A percentile compares a stretch with the other conserved stretches of the same genome.
These are phyloP conservation scores for Diprion similis DNA, from an alignment of 1,140 invertebrate genomes.

Conservation along the genomic window DNA sequence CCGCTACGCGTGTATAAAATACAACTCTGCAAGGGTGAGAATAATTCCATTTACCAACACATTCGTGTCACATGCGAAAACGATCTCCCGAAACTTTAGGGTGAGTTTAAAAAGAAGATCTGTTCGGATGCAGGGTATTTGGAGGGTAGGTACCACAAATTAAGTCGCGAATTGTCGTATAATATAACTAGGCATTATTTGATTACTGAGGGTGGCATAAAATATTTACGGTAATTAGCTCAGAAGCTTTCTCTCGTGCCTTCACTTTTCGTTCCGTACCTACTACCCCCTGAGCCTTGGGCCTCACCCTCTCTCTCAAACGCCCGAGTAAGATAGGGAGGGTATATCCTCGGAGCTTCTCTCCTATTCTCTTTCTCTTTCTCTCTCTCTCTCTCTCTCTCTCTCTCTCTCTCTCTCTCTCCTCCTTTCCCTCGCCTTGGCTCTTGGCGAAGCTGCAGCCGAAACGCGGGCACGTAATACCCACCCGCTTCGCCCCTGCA, in stretches of 20 bases:
- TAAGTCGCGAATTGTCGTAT: slow-evolving; percentile 2
- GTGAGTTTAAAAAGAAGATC: too few relatives aligned
- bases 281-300: background rate
- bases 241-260: slow-evolving; percentile 1
- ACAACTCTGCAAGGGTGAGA: too few relatives aligned
- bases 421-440: slow-evolving; percentile 27
- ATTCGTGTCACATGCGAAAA: too few relatives aligned
- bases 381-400: slow-evolving; percentile 18
- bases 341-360: background rate
- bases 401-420: slow-evolving; percentile 17
- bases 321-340: background rate
- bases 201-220: background rate
- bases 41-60: too few relatives aligned
- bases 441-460: slow-evolving; percentile 26
- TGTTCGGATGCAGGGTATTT: too few relatives aligned
- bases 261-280: background rate
- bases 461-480: slow-evolving; percentile 35
- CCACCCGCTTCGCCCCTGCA: slow-evolving; percentile 27
- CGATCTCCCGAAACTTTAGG: too few relatives aligned
- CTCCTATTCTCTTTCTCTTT: slow-evolving; percentile 2
- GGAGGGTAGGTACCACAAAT: background rate
- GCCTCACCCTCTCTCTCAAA: background rate
- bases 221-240: slow-evolving; percentile 8
- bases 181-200: slow-evolving; percentile 3
- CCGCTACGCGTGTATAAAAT: too few relatives aligned